Base-by-base conservation (phyloP, 37 sponge, comb jelly and placozoan genomes). In the Cliona cf. orientalis region DNA sequence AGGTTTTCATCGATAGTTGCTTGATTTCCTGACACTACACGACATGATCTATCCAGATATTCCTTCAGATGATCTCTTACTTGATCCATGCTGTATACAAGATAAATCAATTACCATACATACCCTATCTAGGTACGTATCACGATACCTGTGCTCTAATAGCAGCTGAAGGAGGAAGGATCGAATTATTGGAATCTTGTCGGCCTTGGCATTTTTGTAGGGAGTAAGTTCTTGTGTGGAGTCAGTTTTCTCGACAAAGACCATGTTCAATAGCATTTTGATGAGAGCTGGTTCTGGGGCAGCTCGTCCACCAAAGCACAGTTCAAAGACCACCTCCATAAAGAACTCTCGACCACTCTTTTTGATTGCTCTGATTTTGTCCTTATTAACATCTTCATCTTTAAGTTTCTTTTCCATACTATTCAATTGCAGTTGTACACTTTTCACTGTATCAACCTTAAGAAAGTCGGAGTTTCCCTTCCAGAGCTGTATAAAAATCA, bases 161-260 rank as follows among this genome's bases (percentile, higher is more conserved):
- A 91, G 79, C 28, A 91, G 69, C 57, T 87, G 84, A 3, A 91
- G 75, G 26, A 91, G 65, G 14, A 84, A 69, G 5, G 91, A 91
- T 72, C 91, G 55, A 23, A 91, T 66, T 5, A 78, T 75, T 28
- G 87, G 91, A 26, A 32, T 41, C 2, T 76, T 45, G 78, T 91
- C 91, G 65, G 36, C 23, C 28, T 58, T 44, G 6, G 26, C 78
- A 37, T 75, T 55, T 3, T 59, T 34, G 57, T 63, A 81, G 14
- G 84, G 78, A 42, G 82, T 86, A 58, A 91, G 59, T 9, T 67
- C 68, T 34, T 34, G 70, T 23, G 77, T 76, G n/a, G 35, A 21
- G 14, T 41, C 26, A 40, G 64, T 23, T 19, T 72, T 2, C 46
- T 81, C 61, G 38, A 35, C 67, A 63, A 86, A 82, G 14, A 91